Evolutionary conservation across 2,888 invertebrate genomes (phyloP).

Genomic region (Oligia strigilis): DNA sequence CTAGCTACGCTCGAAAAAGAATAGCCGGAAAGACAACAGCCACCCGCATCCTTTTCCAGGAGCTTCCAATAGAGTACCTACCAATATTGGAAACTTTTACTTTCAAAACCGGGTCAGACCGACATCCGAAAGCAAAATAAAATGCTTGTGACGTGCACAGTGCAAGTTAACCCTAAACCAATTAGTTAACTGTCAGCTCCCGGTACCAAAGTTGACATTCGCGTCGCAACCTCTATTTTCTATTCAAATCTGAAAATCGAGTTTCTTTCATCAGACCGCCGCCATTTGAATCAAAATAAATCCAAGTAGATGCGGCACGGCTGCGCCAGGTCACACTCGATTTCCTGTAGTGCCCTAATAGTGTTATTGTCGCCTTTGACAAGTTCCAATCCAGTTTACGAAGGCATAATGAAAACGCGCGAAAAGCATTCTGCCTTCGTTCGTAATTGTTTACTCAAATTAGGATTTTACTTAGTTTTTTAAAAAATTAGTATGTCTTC

Average conservation of each 20-base stretch:
- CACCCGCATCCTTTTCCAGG: background rate
- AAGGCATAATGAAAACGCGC: background rate
- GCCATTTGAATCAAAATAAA: background rate
- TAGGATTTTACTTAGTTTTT: too few relatives aligned
- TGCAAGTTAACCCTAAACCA: background rate
- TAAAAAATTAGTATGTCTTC: too few relatives aligned
- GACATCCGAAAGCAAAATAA: background rate
- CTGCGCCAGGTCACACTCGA: background rate
- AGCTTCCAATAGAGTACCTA: background rate
- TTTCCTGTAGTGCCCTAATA: conserved; percentile 2
- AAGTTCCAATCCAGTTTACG: conserved; percentile 2
- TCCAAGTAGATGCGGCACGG: background rate
- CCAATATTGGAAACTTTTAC: background rate
- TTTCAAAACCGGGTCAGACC: background rate
- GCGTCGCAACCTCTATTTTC: background rate
- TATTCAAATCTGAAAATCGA: background rate
- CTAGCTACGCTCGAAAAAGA: background rate
- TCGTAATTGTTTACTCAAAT: too few relatives aligned
- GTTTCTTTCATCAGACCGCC: background rate
- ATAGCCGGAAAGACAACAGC: background rate
- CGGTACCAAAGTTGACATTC: background rate
- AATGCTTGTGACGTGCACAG: background rate
- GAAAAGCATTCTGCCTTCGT: too few relatives aligned
- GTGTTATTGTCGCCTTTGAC: background rate
- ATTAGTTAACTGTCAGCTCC: background rate